These are phyloP conservation scores for Nudaria mundana DNA, from an alignment of 2,888 invertebrate species.

Conservation along the genomic window DNA sequence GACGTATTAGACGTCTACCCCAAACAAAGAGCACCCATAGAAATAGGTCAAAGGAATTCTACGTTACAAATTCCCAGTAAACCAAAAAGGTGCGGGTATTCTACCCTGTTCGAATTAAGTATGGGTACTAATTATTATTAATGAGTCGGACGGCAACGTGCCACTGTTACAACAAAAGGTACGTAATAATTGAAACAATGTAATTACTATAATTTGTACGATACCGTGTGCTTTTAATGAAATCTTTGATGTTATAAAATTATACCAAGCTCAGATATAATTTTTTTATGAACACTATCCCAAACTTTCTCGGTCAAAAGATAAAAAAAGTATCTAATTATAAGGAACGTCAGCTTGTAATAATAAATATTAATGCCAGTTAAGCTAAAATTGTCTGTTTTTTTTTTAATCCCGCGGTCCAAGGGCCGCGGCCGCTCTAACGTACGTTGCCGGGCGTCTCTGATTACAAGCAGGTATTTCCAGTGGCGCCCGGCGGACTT, in stretches of 20 bases:
- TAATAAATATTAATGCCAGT: too few species aligned
- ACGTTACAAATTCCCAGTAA: conserved; percentile 8
- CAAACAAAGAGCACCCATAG: not conserved
- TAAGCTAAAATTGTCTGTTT: too few species aligned
- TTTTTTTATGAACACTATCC: too few species aligned
- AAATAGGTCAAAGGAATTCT: conserved; percentile 20
- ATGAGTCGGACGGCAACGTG: conserved; percentile 1
- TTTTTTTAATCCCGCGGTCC: too few species aligned
- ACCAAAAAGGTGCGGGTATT: not conserved
- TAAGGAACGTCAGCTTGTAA: too few species aligned
- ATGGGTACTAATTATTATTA: conserved; percentile 8
- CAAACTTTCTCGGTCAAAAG: not conserved
- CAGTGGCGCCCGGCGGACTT: too few species aligned
- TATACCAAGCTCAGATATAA: too few species aligned
- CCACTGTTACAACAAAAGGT: conserved; percentile 3
- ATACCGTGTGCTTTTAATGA: not conserved
- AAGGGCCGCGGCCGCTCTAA: too few species aligned
- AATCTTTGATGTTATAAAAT: conserved; percentile 1
- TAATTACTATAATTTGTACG: conserved; percentile 4
- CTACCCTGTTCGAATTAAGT: conserved; percentile 4
- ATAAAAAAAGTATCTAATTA: not conserved
- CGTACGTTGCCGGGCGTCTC: too few species aligned
- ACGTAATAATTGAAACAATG: conserved; percentile 8
- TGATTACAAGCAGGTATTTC: too few species aligned
- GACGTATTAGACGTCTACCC: too few species aligned